Evolutionary conservation across 2,888 invertebrate genomes (phyloP).

Genomic region (Cephus sareptanus): DNA sequence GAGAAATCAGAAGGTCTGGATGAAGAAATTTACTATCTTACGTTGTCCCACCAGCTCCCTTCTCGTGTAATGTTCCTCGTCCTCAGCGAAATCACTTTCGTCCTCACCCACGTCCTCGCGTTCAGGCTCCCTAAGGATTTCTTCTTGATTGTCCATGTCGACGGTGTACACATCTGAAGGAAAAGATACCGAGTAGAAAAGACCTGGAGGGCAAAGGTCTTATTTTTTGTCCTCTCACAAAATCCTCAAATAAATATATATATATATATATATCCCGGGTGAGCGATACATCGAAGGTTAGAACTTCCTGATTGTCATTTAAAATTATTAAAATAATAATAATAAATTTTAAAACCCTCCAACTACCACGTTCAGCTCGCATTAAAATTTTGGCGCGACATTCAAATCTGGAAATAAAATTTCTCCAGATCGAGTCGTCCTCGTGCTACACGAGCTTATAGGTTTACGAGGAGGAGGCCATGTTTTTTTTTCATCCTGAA

Average conservation of each 20-base stretch:
- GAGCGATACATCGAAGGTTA: neutral
- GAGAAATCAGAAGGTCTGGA: neutral
- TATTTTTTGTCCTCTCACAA: neutral
- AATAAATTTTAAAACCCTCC: neutral
- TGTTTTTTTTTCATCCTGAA: neutral
- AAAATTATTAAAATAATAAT: neutral
- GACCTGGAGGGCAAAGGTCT: neutral
- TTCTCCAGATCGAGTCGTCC: neutral
- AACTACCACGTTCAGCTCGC: neutral
- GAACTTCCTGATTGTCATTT: neutral
- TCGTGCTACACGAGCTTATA: neutral
- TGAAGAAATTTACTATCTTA: constrained; percentile 17
- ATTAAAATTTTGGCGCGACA: neutral
- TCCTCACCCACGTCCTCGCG: constrained; percentile 15
- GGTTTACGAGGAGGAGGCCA: neutral
- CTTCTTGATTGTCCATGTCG: neutral
- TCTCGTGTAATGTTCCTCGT: constrained; percentile 19
- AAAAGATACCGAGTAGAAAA: neutral
- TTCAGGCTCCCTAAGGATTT: constrained; percentile 2
- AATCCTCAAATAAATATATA: neutral
- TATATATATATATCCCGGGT: neutral
- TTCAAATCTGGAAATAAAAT: neutral
- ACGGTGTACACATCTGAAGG: neutral
- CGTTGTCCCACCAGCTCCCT: constrained; percentile 24
- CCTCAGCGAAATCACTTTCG: constrained; percentile 19